Conservation (phyloP, 2,888 invertebrate genomes). For the Rhamnusium bicolor region DNA sequence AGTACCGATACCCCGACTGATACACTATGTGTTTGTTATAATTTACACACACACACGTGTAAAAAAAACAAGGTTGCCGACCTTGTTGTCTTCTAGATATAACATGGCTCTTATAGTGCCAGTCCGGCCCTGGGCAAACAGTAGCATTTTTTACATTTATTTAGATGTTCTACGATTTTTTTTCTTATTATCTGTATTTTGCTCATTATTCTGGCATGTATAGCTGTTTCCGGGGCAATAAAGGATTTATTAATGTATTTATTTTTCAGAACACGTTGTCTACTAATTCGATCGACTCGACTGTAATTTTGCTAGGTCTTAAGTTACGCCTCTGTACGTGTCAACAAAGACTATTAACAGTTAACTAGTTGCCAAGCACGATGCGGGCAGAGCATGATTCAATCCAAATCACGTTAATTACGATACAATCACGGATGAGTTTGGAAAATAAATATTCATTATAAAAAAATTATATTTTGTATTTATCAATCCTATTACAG, state of each 20-base stretch:
- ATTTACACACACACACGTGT: too few species aligned
- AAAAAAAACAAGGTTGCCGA: too few species aligned
- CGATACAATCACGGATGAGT: slow-evolving; percentile 13
- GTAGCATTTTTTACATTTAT: too few species aligned
- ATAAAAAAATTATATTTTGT: not conserved
- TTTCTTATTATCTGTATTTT: not conserved
- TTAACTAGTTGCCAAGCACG: not conserved
- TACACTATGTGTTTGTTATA: too few species aligned
- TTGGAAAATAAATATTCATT: not conserved
- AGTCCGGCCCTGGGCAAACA: too few species aligned
- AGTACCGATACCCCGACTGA: too few species aligned
- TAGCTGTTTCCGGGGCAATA: too few species aligned
- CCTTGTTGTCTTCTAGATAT: too few species aligned
- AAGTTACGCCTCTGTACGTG: not conserved
- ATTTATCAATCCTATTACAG: too few species aligned
- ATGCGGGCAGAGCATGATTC: slow-evolving; percentile 3
- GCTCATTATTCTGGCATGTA: not conserved
- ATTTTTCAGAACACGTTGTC: not conserved
- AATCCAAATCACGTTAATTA: slow-evolving; percentile 1
- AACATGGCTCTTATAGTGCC: too few species aligned
- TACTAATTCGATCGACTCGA: not conserved
- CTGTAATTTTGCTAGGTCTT: not conserved
- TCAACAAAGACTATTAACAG: not conserved
- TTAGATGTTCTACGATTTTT: not conserved
- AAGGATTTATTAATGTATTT: too few species aligned